Evolutionary conservation across 2,888 invertebrate species (phyloP).

Genomic region (Catocala fraxini): DNA sequence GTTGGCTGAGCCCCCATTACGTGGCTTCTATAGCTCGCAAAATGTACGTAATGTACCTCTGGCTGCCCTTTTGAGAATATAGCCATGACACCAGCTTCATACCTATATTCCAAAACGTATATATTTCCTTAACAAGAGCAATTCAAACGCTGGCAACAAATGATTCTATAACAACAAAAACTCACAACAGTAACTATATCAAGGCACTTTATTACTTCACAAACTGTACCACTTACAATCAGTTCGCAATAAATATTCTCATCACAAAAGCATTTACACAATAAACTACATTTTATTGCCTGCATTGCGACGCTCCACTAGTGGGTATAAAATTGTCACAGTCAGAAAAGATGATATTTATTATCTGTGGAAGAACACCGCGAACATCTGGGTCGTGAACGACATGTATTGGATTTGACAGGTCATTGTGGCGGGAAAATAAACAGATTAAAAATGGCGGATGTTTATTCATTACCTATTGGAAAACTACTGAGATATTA

Average conservation of each 20-base stretch:
- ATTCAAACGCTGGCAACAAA: too few species aligned
- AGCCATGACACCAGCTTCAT: too few species aligned
- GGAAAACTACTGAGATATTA: constrained; percentile 6
- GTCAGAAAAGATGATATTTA: constrained; percentile 25
- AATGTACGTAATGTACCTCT: too few species aligned
- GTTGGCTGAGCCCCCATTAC: too few species aligned
- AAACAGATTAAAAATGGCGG: constrained; percentile 14
- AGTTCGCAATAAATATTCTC: constrained; percentile 7
- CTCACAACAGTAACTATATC: too few species aligned
- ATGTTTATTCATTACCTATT: constrained; percentile 3
- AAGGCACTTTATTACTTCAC: too few species aligned
- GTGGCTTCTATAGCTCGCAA: too few species aligned
- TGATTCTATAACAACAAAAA: too few species aligned
- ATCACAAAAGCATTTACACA: constrained; percentile 16
- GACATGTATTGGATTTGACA: constrained; percentile 34
- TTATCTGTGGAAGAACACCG: constrained; percentile 28
- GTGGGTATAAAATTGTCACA: constrained; percentile 27
- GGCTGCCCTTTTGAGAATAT: too few species aligned
- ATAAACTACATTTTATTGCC: constrained; percentile 17
- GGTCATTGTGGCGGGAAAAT: constrained; percentile 21
- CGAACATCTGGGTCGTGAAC: constrained; percentile 33
- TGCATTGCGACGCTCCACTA: constrained; percentile 10
- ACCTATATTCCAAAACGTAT: too few species aligned
- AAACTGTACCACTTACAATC: neutral
- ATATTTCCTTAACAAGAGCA: too few species aligned